phyloP scores from a whole-genome alignment of 2,113 vertebrate species.

The Morone saxatilis region DNA sequence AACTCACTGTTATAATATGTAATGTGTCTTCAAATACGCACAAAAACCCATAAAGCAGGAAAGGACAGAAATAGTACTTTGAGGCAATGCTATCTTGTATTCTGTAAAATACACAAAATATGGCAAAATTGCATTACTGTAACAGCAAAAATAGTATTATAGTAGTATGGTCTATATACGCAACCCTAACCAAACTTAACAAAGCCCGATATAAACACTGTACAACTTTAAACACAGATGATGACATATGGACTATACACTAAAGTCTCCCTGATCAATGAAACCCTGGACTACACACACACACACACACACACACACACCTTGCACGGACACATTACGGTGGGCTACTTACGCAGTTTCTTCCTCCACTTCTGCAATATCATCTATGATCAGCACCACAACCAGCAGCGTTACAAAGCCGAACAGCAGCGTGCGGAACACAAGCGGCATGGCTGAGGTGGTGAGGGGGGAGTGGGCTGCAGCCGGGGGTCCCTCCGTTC shows the following conservation, averaged over 20 bases:
- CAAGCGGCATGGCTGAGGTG: slow-evolving; percentile 87
- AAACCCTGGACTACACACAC: slow-evolving; percentile 13
- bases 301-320: neutral
- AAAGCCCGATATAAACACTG: slow-evolving; percentile 8
- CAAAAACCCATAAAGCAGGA: neutral
- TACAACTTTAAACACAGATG: slow-evolving; percentile 29
- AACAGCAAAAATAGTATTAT: neutral
- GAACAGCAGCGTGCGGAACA: slow-evolving; percentile 89
- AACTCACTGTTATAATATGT: neutral
- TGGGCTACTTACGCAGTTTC: slow-evolving; percentile 88
- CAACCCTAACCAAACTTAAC: slow-evolving; percentile 11
- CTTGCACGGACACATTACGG: slow-evolving; percentile 5
- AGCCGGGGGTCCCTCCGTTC: slow-evolving; percentile 39
- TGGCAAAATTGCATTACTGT: neutral
- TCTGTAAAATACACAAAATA: neutral
- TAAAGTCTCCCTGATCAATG: slow-evolving; percentile 44
- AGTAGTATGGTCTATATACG: neutral
- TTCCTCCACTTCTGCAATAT: slow-evolving; percentile 92
- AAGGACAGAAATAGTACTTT: neutral
- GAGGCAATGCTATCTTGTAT: neutral
- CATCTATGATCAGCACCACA: slow-evolving; percentile 89
- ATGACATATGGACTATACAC: slow-evolving; percentile 50
- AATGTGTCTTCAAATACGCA: neutral
- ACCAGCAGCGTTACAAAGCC: slow-evolving; percentile 89
- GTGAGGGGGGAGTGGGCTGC: neutral